Base-by-base conservation (phyloP, 1,140 invertebrate species). In the Drosophila orosa region DNA sequence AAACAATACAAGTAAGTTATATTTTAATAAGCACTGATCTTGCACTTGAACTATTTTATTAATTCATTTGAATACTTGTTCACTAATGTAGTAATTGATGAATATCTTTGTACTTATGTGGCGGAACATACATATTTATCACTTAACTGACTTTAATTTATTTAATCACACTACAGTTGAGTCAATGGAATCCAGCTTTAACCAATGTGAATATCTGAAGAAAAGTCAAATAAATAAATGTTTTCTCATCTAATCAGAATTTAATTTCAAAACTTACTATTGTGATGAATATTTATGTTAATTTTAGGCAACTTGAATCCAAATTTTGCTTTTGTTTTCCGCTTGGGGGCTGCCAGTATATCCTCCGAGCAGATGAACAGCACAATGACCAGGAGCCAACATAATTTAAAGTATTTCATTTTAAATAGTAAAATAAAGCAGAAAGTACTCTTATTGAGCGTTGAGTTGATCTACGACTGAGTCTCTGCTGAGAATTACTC, bases 271-370 rank as follows among this genome's bases (percentile, higher is more conserved):
- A 31, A 69, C 84, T 87, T 61, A 87, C 83, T 89, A 65, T 89
- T 87, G 42, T 87, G 83, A 57, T 89, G 84, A 19, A 89, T 83
- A 39, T 89, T 74, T 12, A 87, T 79, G 35, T 83, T 68, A 3
- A 87, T 33, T 50, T 86, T 85, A n/a, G 81, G 81, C 45, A 83
- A 5, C 17, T 60, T 80, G 1, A 66, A 12, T 50, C 19, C 42
- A 6, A 27, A 27, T 9, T 60, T 57, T 8, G 56, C 42, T 17
- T 63, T 80, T 0, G 50, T 2, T 19, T 61, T 86, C 1, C 82
- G 17, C 25, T 75, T 86, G n/a, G 69, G 74, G 0, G 78, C 82
- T 3, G 74, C 82, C 2, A 19, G 31, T 3, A 57, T 47, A 27
- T 78, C 44, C 25, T 61, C 42, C 0, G 72, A 15, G 9, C 58